These are phyloP conservation scores for Platalea minor DNA, from an alignment of 2,797 vertebrate genomes.

Conservation along the genomic window DNA sequence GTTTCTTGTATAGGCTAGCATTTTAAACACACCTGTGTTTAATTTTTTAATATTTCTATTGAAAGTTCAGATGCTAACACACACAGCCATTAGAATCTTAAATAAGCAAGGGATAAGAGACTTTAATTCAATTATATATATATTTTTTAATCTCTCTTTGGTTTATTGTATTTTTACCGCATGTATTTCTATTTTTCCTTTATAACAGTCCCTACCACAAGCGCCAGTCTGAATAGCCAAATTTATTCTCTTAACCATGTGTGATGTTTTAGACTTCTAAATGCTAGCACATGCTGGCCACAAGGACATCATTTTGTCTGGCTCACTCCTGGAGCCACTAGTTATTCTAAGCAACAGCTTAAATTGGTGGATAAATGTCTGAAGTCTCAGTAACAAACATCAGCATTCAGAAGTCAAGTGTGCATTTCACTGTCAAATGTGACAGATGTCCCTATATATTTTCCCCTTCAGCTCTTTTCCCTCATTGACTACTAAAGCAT, in stretches of 20 bases:
- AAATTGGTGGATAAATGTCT: slow-evolving; percentile 8
- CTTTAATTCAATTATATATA: not conserved
- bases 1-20: not conserved
- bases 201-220: not conserved
- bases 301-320: not conserved
- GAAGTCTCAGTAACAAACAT: not conserved
- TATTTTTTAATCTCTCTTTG: not conserved
- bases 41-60: not conserved
- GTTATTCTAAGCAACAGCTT: slow-evolving; percentile 22
- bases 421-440: not conserved
- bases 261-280: not conserved
- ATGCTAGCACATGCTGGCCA: not conserved
- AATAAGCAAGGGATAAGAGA: not conserved
- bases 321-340: not conserved
- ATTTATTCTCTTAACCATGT: not conserved
- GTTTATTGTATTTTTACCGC: not conserved
- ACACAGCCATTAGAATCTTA: not conserved
- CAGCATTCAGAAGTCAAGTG: not conserved
- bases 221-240: not conserved
- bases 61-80: not conserved
- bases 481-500: not conserved
- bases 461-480: not conserved
- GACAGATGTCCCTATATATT: not conserved
- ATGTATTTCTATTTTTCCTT: not conserved
- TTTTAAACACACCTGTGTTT: not conserved